Evolutionary conservation across 2,888 invertebrate species (phyloP).

Genomic region (Erebia ligea): DNA sequence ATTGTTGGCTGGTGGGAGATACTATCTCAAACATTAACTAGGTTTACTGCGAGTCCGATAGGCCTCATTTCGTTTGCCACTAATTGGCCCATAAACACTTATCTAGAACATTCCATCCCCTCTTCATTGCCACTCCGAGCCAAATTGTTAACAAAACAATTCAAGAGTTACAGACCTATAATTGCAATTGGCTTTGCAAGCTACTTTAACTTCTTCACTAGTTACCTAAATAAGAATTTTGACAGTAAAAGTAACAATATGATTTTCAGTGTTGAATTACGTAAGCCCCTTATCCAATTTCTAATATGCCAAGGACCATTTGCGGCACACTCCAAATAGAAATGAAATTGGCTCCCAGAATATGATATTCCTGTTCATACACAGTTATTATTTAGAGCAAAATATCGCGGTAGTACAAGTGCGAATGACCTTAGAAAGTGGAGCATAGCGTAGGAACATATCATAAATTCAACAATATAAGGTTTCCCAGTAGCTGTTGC

Average conservation of each 20-base stretch:
- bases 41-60: constrained; percentile 60
- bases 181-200: constrained; percentile 50
- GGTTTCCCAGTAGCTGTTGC: constrained; percentile 75
- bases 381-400: constrained; percentile 67
- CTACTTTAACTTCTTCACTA: constrained; percentile 5
- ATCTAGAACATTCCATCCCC: constrained; percentile 64
- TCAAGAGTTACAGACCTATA: constrained; percentile 55
- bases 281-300: constrained; percentile 29
- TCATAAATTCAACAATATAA: constrained; percentile 79
- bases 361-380: constrained; percentile 50
- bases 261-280: constrained; percentile 5
- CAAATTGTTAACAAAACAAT: constrained; percentile 59
- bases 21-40: constrained; percentile 62
- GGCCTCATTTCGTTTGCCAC: constrained; percentile 66
- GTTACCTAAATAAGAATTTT: background rate
- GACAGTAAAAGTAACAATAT: background rate
- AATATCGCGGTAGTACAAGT: constrained; percentile 64
- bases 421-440: constrained; percentile 69
- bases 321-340: constrained; percentile 46
- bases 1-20: constrained; percentile 47
- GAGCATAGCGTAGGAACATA: constrained; percentile 65
- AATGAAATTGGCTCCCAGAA: constrained; percentile 53
- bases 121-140: constrained; percentile 57
- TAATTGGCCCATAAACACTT: constrained; percentile 75
- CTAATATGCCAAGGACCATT: constrained; percentile 46